These are phyloP conservation scores for Amblyornis subalaris DNA, from an alignment of 2,113 vertebrate species.

Conservation along the genomic window DNA sequence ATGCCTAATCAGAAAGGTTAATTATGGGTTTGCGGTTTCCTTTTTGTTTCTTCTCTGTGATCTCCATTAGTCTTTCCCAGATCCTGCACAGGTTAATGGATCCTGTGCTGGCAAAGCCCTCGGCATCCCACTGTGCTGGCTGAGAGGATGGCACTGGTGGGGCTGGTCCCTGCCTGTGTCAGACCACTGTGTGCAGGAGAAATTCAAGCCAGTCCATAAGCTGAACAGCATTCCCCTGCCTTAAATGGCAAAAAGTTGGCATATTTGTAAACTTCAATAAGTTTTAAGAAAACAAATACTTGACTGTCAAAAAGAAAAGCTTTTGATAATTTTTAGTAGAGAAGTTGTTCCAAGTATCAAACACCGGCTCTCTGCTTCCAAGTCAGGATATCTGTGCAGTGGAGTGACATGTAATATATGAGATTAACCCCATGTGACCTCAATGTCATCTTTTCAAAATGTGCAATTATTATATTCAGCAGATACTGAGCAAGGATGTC, in stretches of 20 bases:
- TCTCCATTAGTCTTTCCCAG: background rate
- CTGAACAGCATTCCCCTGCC: background rate
- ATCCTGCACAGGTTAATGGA: background rate
- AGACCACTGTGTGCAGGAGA: background rate
- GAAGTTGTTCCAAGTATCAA: background rate
- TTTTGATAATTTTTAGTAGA: background rate
- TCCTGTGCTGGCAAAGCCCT: background rate
- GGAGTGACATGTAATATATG: background rate
- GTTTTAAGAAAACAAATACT: background rate
- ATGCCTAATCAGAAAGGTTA: background rate
- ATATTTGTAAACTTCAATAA: background rate
- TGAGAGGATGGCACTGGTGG: background rate
- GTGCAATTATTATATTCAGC: background rate
- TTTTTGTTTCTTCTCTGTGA: background rate
- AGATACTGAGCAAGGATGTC: background rate
- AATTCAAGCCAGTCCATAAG: background rate
- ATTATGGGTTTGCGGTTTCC: background rate
- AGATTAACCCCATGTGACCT: background rate
- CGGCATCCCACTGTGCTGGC: rapidly evolving
- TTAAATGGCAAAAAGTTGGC: background rate
- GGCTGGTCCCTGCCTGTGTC: background rate
- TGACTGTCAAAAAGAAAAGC: background rate
- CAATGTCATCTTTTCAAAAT: background rate
- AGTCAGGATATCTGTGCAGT: background rate
- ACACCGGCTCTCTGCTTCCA: background rate